Conservation (phyloP, 2,888 invertebrate species). For the Harmothoe impar region DNA sequence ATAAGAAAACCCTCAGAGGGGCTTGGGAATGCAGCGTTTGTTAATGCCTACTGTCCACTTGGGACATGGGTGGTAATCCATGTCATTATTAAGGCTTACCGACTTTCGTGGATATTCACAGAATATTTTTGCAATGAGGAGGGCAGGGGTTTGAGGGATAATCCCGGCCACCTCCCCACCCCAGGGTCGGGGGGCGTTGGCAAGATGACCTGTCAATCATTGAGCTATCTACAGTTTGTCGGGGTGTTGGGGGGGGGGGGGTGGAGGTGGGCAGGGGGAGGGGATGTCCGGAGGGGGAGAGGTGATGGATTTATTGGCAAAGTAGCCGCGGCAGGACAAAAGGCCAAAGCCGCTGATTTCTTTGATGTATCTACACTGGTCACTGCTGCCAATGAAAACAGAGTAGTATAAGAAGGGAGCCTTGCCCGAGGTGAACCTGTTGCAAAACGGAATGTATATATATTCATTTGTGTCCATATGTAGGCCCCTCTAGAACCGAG, state of each 20-base stretch:
- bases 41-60: slow-evolving; percentile 10
- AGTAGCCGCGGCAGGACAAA: slow-evolving; percentile 1
- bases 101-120: background rate
- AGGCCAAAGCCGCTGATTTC: background rate
- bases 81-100: background rate
- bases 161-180: background rate
- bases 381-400: background rate
- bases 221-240: background rate
- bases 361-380: background rate
- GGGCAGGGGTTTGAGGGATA: background rate
- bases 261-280: background rate
- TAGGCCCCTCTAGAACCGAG: too few species aligned
- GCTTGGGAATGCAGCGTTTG: slow-evolving; percentile 7
- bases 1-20: slow-evolving; percentile 16
- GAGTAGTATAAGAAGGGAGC: too few species aligned
- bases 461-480: too few species aligned
- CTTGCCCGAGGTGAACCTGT: too few species aligned
- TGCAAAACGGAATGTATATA: too few species aligned
- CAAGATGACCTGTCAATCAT: background rate
- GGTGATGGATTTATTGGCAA: slow-evolving; percentile 16
- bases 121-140: background rate
- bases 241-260: background rate
- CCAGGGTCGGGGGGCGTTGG: background rate
- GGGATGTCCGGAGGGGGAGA: background rate
- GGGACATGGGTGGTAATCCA: background rate